Evolutionary conservation across 2,797 vertebrate genomes (phyloP), one percentile per base, ranked within the genome.

Genomic region (Xiphorhynchus erythropygius): DNA sequence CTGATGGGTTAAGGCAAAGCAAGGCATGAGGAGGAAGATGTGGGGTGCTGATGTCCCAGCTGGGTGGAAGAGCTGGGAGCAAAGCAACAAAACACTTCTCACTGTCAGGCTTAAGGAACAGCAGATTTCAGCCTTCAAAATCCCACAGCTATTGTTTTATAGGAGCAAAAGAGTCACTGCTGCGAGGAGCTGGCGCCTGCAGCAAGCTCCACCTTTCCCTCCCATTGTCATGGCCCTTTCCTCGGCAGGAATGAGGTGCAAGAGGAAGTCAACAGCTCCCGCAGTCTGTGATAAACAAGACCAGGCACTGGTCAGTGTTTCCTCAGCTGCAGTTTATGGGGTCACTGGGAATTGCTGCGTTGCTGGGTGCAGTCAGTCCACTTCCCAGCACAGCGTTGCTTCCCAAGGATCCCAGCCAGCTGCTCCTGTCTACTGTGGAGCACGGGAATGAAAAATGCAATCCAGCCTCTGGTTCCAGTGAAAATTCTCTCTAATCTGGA

Each of bases 401-500:
- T 93, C 91, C 52, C 47, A 77, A 94, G 50, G 93, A 92, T 95
- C 91, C 73, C 96, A 90, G 81, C 59, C 28, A 30, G 62, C 89
- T 94, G 56, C 69, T 78, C 60, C 71, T 71, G 73, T 7, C 28
- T 87, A 83, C 93, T 52, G 32, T 28, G 83, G 49, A 5, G 4
- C n/a, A 42, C 19, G 56, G 89, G 62, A 95, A 92, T 87, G 57
- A 86, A 80, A 95, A 86, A 69, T 53, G 71, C 56, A 85, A 57
- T 57, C 90, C 73, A 69, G 23, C 65, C 59, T 86, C 62, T 85
- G 64, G 64, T 90, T 96, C 89, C 95, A 93, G 69, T 76, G 79
- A 93, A 96, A 97, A 94, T 80, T 68, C 89, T 94, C 62, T 97
- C 59, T 69, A 63, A 86, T 91, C 39, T 82, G 95, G 83, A 97